phyloP scores from a whole-genome alignment of 2,113 vertebrate species.

The Tursiops truncatus region DNA sequence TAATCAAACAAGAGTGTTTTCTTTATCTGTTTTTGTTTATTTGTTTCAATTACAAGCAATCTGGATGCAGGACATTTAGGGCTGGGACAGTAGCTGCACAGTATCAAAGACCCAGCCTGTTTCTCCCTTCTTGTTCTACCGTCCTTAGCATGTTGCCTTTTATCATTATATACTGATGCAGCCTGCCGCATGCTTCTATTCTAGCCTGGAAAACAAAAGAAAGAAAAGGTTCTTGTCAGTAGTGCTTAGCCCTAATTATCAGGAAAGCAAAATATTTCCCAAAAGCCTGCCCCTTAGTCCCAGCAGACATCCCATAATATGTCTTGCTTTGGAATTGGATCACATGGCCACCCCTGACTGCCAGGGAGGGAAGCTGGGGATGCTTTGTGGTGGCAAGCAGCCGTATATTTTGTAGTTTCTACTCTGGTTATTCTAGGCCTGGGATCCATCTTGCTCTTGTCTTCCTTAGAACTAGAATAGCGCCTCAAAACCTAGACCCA shows the following conservation, averaged over 20 bases:
- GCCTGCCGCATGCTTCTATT: neutral
- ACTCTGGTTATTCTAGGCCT: neutral
- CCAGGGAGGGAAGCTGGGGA: neutral
- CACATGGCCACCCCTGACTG: neutral
- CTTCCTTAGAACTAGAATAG: neutral
- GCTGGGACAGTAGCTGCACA: neutral
- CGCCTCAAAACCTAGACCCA: neutral
- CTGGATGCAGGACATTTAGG: neutral
- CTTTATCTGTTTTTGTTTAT: neutral
- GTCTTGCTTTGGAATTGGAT: slow-evolving; percentile 17
- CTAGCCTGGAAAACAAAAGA: neutral
- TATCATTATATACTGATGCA: neutral
- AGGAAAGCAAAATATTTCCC: slow-evolving; percentile 16
- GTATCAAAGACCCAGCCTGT: neutral
- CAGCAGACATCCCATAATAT: neutral
- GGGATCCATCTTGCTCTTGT: neutral
- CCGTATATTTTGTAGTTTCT: neutral
- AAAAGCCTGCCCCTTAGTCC: neutral
- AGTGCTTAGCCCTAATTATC: neutral
- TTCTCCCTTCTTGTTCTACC: neutral
- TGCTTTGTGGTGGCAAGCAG: neutral
- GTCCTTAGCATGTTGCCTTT: neutral
- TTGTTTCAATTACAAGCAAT: neutral
- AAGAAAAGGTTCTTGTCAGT: neutral
- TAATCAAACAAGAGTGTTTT: neutral